phyloP scores from a whole-genome alignment of 1,140 invertebrate species.

The Carposina sasakii region DNA sequence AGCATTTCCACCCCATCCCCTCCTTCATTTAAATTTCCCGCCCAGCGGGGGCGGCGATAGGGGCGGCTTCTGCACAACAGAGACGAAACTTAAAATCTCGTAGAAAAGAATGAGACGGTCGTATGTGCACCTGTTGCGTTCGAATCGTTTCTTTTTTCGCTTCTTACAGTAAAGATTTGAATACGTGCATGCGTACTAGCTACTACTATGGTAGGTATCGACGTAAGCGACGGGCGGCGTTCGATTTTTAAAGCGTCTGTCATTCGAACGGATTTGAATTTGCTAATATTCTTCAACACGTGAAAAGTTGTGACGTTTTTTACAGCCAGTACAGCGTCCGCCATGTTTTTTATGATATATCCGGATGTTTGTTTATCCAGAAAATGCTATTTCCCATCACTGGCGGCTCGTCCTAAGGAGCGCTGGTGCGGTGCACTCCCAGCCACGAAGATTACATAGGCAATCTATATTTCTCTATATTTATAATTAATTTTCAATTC shows the following conservation, averaged over 20 bases:
- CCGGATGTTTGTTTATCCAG: too few relatives aligned
- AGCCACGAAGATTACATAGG: too few relatives aligned
- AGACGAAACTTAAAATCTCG: slow-evolving; percentile 51
- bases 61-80: slow-evolving; percentile 62
- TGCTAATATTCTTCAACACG: too few relatives aligned
- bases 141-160: slow-evolving; percentile 58
- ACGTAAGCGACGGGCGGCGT: slow-evolving; percentile 37
- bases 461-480: too few relatives aligned
- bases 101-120: slow-evolving; percentile 69
- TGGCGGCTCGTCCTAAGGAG: too few relatives aligned
- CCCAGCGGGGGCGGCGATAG: slow-evolving; percentile 63
- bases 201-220: slow-evolving; percentile 56
- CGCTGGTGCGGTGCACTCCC: too few relatives aligned
- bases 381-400: too few relatives aligned
- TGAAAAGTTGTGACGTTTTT: too few relatives aligned
- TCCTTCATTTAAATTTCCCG: slow-evolving; percentile 65
- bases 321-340: too few relatives aligned
- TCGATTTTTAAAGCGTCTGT: slow-evolving; percentile 44
- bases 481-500: too few relatives aligned
- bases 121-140: slow-evolving; percentile 69
- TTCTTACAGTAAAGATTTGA: slow-evolving; percentile 59
- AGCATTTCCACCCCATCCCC: slow-evolving; percentile 64
- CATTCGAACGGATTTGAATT: slow-evolving; percentile 24
- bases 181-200: slow-evolving; percentile 61
- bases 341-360: too few relatives aligned